Percentiles rank a stretch among this genome's conserved stretches.
phyloP scores from a whole-genome alignment of 2,797 vertebrate genomes.

The Monodelphis domestica region DNA sequence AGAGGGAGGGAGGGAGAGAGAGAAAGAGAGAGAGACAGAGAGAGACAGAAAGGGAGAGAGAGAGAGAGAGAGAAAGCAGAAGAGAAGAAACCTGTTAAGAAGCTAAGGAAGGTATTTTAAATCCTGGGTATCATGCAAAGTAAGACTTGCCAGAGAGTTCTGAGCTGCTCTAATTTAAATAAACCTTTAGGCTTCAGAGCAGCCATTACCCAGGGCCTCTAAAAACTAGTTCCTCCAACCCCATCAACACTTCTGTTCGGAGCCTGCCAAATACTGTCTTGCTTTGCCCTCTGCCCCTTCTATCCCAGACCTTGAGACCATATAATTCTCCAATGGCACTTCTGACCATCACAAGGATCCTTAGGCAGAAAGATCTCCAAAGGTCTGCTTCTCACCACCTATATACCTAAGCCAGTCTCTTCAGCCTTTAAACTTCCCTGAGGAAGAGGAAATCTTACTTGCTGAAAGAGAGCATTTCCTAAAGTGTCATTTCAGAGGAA shows the following conservation, averaged over 20 bases:
- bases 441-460: not conserved
- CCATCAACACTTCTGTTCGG: not conserved
- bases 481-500: not conserved
- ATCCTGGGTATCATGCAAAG: not conserved
- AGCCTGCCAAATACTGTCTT: not conserved
- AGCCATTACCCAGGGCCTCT: not conserved
- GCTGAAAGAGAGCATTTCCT: not conserved
- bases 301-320: not conserved
- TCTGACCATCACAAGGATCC: not conserved
- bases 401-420: not conserved
- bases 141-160: not conserved
- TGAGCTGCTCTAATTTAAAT: not conserved
- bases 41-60: too few relatives aligned
- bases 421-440: not conserved
- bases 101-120: not conserved
- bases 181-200: not conserved
- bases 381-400: not conserved
- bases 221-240: not conserved
- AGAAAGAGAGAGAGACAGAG: too few relatives aligned
- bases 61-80: too few relatives aligned
- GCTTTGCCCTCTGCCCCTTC: not conserved
- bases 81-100: not conserved
- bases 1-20: too few relatives aligned
- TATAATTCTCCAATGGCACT: not conserved
- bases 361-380: not conserved